Evolutionary conservation across 2,797 vertebrate genomes (phyloP).

Genomic region (Propithecus perrieri): DNA sequence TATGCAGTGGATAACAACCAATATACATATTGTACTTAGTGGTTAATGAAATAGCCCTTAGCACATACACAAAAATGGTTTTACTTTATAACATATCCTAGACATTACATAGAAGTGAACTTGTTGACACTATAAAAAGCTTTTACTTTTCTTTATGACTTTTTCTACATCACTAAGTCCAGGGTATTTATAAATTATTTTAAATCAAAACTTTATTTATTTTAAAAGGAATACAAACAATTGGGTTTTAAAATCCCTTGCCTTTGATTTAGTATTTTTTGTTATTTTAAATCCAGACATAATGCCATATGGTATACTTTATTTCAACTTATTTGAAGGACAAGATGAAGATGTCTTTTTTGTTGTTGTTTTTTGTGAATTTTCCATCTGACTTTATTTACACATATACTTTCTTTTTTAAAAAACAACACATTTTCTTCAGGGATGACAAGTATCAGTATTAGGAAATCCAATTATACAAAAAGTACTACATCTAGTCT

Average conservation of each 20-base stretch:
- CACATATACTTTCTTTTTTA: slow-evolving; percentile 88
- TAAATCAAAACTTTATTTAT: slow-evolving; percentile 39
- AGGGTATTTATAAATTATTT: slow-evolving; percentile 29
- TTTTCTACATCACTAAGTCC: slow-evolving; percentile 30
- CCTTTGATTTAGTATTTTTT: slow-evolving; percentile 3
- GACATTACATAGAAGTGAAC: background rate
- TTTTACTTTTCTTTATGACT: slow-evolving; percentile 1
- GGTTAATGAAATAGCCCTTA: background rate
- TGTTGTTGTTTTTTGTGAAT: slow-evolving; percentile 69
- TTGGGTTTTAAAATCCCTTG: slow-evolving; percentile 38
- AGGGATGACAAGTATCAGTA: slow-evolving; percentile 88
- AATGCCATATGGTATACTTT: background rate
- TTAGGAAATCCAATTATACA: slow-evolving; percentile 91
- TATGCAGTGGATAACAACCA: background rate
- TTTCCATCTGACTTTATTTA: slow-evolving; percentile 90
- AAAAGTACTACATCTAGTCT: slow-evolving; percentile 94
- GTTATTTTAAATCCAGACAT: slow-evolving; percentile 30
- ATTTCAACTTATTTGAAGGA: slow-evolving; percentile 42
- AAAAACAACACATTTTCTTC: slow-evolving; percentile 84
- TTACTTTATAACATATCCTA: background rate
- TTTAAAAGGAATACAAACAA: slow-evolving; percentile 6
- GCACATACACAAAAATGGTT: background rate
- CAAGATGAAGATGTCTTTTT: background rate
- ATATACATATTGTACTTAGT: background rate
- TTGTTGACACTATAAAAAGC: background rate